Percentiles rank a stretch among this genome's conserved stretches.
These are phyloP conservation scores for Papilio machaon DNA, from an alignment of 1,140 invertebrate genomes.

Conservation along the genomic window DNA sequence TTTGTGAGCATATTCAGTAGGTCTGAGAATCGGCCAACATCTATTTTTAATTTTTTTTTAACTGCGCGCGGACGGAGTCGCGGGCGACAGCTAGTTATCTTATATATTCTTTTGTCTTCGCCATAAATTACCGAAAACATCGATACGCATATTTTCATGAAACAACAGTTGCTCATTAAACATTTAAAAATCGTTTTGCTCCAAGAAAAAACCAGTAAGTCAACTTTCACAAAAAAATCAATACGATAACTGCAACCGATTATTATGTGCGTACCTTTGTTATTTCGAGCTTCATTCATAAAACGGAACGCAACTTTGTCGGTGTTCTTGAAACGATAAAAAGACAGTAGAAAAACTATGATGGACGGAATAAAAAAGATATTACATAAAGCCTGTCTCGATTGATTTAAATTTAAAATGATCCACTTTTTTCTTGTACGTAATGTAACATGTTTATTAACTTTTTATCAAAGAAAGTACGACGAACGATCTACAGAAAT, in stretches of 20 bases:
- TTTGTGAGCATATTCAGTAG: too few species aligned
- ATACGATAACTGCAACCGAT: neutral
- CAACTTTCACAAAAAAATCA: constrained; percentile 8
- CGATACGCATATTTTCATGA: neutral
- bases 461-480: constrained; percentile 6
- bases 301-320: constrained; percentile 12
- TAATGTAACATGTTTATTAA: neutral
- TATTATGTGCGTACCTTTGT: neutral
- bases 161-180: neutral
- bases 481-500: neutral
- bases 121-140: neutral
- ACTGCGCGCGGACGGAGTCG: too few species aligned
- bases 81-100: too few species aligned
- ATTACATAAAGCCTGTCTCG: constrained; percentile 9
- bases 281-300: constrained; percentile 16
- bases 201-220: neutral
- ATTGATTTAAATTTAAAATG: constrained; percentile 10
- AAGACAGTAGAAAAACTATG: constrained; percentile 5
- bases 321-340: constrained; percentile 15
- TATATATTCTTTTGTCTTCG: neutral
- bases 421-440: neutral
- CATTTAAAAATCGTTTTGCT: neutral
- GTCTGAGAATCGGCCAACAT: too few species aligned
- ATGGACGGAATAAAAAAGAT: neutral
- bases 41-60: too few species aligned